Conservation (phyloP, 2,888 invertebrate species). For the Cerastoderma edule region DNA sequence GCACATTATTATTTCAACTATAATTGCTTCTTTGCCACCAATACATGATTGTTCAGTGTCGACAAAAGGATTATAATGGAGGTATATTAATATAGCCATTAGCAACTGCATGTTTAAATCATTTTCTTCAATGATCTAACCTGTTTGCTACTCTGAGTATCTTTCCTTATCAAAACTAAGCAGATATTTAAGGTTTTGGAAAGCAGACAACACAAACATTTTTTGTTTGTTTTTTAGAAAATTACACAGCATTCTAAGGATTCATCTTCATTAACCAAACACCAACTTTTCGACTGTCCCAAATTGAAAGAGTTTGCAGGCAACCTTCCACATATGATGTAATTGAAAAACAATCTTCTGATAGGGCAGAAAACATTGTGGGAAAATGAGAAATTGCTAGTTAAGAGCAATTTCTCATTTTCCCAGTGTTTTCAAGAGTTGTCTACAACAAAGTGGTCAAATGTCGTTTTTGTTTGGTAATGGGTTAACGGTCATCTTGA, state of each 20-base stretch:
- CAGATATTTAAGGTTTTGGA: background rate
- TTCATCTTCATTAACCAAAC: too few species aligned
- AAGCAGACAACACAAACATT: background rate
- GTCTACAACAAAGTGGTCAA: background rate
- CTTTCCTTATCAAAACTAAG: too few species aligned
- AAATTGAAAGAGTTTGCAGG: background rate
- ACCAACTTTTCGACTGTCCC: background rate
- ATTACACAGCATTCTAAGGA: too few species aligned
- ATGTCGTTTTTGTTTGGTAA: background rate
- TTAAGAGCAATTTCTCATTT: background rate
- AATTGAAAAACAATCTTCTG: background rate
- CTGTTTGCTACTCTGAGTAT: too few species aligned
- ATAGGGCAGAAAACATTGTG: background rate
- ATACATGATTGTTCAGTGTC: background rate
- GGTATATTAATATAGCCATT: background rate
- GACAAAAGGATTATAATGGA: background rate
- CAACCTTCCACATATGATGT: background rate
- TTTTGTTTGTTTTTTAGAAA: too few species aligned
- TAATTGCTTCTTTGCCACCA: background rate
- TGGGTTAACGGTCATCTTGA: too few species aligned
- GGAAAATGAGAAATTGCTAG: background rate
- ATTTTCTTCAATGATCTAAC: too few species aligned
- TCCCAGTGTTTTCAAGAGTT: background rate
- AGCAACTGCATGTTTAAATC: background rate
- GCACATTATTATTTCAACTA: background rate